Evolutionary conservation across 2,888 invertebrate species (phyloP).

Genomic region (Macrophya annulata): DNA sequence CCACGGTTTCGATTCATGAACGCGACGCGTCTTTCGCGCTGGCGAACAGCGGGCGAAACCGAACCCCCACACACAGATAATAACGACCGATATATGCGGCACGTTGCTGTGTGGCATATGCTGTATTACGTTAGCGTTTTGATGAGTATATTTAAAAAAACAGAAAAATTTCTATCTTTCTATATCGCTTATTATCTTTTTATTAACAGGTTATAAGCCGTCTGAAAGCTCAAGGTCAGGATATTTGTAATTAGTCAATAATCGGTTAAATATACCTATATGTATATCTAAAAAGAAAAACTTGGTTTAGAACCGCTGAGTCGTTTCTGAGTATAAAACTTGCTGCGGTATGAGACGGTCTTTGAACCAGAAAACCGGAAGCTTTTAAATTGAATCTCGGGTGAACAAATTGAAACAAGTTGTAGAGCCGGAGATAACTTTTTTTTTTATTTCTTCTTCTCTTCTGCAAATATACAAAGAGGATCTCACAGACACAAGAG

Average conservation of each 20-base stretch:
- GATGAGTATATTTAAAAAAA: too few relatives aligned
- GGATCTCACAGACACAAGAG: not conserved
- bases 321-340: slow-evolving; percentile 2
- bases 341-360: not conserved
- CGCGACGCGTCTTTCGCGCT: slow-evolving; percentile 9
- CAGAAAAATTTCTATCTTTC: too few relatives aligned
- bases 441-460: not conserved
- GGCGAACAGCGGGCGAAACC: slow-evolving; percentile 38
- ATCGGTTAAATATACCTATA: not conserved
- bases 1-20: slow-evolving; percentile 32
- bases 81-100: slow-evolving; percentile 25
- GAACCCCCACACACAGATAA: slow-evolving; percentile 47
- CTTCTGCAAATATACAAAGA: not conserved
- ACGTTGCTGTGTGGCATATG: not conserved
- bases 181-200: not conserved
- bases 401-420: slow-evolving; percentile 15
- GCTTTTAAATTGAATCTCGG: slow-evolving; percentile 21
- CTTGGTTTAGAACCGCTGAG: not conserved
- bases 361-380: slow-evolving; percentile 14
- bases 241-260: not conserved
- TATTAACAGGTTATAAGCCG: not conserved
- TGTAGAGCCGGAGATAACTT: not conserved
- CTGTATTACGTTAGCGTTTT: not conserved
- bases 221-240: not conserved
- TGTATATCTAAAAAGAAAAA: not conserved